Percentiles rank a stretch among this genome's conserved stretches.
Conservation (phyloP, 2,797 vertebrate genomes). For the Anniella stebbinsi region DNA sequence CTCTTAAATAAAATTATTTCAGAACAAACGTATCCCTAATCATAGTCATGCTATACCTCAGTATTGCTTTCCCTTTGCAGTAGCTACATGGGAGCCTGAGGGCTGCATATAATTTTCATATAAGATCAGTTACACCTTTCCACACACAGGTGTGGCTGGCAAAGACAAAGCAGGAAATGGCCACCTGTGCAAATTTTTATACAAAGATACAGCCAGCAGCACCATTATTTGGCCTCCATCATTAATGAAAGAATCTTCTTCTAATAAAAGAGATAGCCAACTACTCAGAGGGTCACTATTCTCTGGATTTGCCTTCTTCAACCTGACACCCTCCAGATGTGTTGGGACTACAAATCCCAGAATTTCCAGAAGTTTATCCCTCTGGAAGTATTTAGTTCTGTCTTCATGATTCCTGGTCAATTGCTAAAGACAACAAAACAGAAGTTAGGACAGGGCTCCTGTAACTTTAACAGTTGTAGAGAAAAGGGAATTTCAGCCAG, state of each 20-base stretch:
- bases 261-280: not conserved
- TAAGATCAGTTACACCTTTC: fast-evolving
- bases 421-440: too few species aligned
- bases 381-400: too few species aligned
- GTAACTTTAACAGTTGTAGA: too few species aligned
- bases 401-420: too few species aligned
- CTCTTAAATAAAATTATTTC: fast-evolving
- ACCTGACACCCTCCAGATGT: too few species aligned
- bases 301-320: not conserved
- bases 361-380: not conserved
- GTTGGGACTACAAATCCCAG: too few species aligned
- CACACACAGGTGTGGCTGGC: not conserved
- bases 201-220: not conserved
- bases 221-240: not conserved
- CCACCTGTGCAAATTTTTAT: not conserved
- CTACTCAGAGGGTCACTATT: not conserved
- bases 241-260: not conserved
- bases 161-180: not conserved
- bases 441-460: too few species aligned
- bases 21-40: not conserved
- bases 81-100: fast-evolving
- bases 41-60: fast-evolving
- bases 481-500: too few species aligned
- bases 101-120: fast-evolving
- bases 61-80: not conserved